These are phyloP conservation scores for Neodiprion pinetum DNA, from an alignment of 1,140 invertebrate genomes.

Conservation along the genomic window DNA sequence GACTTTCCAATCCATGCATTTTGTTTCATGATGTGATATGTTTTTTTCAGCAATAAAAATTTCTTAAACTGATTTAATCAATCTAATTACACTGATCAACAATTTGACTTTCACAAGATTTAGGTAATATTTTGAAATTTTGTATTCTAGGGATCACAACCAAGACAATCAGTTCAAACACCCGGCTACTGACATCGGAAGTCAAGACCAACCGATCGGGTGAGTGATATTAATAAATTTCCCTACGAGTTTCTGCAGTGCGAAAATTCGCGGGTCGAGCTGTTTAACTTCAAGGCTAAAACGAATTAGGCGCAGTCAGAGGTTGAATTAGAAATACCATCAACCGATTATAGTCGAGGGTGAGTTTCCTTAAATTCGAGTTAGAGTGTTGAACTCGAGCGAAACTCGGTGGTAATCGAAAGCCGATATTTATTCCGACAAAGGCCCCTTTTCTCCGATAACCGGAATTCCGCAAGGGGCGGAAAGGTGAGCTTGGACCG, in stretches of 20 bases:
- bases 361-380: neutral
- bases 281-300: too few species aligned
- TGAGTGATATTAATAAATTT: constrained; percentile 33
- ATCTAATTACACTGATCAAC: too few species aligned
- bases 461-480: too few species aligned
- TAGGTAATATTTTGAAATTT: neutral
- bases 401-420: constrained; percentile 25
- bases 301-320: neutral
- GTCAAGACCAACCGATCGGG: constrained; percentile 52
- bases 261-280: too few species aligned
- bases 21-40: too few species aligned
- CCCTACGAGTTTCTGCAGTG: too few species aligned
- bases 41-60: too few species aligned
- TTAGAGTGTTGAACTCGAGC: too few species aligned
- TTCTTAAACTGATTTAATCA: too few species aligned
- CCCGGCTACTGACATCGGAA: constrained; percentile 42
- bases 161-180: constrained; percentile 48
- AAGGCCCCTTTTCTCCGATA: constrained; percentile 8
- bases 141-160: constrained; percentile 52
- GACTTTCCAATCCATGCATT: too few species aligned
- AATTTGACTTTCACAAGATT: neutral
- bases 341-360: neutral
- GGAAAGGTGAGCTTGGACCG: too few species aligned
- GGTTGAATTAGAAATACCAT: neutral
- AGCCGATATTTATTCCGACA: constrained; percentile 32